Conservation (phyloP, 2,113 vertebrate genomes). For the Vimba vimba region DNA sequence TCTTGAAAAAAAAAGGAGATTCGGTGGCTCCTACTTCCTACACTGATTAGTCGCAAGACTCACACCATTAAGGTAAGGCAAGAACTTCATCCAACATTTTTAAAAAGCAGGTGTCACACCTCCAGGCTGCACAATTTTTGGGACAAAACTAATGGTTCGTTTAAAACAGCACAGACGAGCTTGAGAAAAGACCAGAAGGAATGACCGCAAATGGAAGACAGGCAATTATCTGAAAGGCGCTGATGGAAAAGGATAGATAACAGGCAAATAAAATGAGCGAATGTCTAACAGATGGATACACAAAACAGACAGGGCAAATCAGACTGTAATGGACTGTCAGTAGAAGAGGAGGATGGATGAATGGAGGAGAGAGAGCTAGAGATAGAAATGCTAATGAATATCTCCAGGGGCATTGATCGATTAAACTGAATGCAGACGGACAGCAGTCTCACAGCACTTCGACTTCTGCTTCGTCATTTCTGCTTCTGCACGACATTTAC, state of each 20-base stretch:
- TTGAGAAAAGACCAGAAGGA: slow-evolving; percentile 9
- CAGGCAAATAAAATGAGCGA: slow-evolving; percentile 5
- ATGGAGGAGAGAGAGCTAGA: not conserved
- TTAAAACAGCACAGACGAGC: not conserved
- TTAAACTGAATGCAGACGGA: slow-evolving; percentile 36
- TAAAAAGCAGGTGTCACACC: not conserved
- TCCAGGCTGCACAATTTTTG: not conserved
- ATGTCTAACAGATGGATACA: slow-evolving; percentile 11
- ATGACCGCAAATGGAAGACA: not conserved
- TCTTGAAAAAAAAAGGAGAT: not conserved
- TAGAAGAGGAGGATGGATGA: slow-evolving; percentile 32
- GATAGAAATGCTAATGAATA: slow-evolving; percentile 47
- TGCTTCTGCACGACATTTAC: not conserved
- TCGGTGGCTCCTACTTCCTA: not conserved
- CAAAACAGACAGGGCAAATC: slow-evolving; percentile 4
- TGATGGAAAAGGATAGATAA: slow-evolving; percentile 16
- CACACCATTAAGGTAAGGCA: slow-evolving; percentile 12
- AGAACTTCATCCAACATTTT: not conserved
- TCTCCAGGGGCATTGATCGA: slow-evolving; percentile 53
- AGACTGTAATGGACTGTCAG: slow-evolving; percentile 39
- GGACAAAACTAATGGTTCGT: not conserved
- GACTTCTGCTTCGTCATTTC: slow-evolving; percentile 15
- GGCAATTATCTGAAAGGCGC: slow-evolving; percentile 32
- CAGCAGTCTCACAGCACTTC: slow-evolving; percentile 29
- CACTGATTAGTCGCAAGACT: not conserved